Conservation (phyloP, 2,888 invertebrate genomes). For the Ceraclea dissimilis region DNA sequence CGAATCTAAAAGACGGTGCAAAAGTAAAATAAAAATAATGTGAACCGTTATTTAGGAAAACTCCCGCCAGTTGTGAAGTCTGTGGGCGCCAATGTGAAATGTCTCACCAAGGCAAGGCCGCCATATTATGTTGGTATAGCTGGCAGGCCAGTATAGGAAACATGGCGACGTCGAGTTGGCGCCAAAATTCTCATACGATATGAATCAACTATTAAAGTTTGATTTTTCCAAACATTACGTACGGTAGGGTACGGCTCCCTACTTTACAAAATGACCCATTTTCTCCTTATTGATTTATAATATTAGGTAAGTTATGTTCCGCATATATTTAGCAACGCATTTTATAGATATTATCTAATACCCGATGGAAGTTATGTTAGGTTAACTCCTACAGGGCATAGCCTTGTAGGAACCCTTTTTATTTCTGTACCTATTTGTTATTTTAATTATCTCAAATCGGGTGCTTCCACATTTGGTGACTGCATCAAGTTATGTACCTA, state of each 20-base stretch:
- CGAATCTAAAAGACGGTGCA: too few species aligned
- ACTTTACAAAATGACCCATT: constrained; percentile 2
- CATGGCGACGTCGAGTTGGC: constrained; percentile 20
- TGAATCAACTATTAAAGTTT: constrained; percentile 9
- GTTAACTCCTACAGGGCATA: too few species aligned
- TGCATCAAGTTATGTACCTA: too few species aligned
- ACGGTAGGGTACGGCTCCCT: background rate
- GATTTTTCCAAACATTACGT: constrained; percentile 1
- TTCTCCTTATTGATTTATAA: background rate
- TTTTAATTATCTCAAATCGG: too few species aligned
- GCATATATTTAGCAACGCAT: too few species aligned
- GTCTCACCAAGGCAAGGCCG: constrained; percentile 11
- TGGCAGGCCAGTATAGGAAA: constrained; percentile 13
- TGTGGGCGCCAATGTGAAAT: constrained; percentile 18
- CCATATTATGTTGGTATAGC: background rate
- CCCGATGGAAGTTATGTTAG: too few species aligned
- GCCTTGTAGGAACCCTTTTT: too few species aligned
- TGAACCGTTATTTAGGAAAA: background rate
- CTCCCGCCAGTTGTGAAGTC: constrained; percentile 11
- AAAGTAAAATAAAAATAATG: background rate
- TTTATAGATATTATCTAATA: too few species aligned
- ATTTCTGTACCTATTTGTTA: too few species aligned
- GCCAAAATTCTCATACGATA: constrained; percentile 15
- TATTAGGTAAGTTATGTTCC: too few species aligned
- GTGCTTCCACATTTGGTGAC: too few species aligned